phyloP scores from a whole-genome alignment of 1,140 invertebrate species.

The Drosophila fuyamai region DNA sequence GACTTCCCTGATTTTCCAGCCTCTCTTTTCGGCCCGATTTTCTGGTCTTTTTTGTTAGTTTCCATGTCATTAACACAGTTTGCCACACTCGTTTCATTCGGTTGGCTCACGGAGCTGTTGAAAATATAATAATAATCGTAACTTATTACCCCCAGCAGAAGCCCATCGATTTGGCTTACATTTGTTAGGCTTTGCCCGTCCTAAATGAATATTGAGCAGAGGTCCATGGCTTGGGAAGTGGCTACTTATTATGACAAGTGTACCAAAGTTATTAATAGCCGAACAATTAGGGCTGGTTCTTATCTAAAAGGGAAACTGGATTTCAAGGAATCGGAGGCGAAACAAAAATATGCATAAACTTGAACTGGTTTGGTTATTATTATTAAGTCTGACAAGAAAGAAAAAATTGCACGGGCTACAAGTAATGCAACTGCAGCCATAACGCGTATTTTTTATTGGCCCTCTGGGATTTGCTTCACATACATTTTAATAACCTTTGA shows the following conservation, averaged over 20 bases:
- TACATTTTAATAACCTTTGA: conserved; percentile 14
- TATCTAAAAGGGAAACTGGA: conserved; percentile 42
- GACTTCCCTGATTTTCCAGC: conserved; percentile 44
- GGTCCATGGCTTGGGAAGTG: conserved; percentile 17
- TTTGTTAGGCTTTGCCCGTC: conserved; percentile 58
- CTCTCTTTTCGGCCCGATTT: conserved; percentile 11
- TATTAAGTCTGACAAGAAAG: conserved; percentile 3
- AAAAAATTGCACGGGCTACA: conserved; percentile 10
- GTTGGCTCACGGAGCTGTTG: conserved; percentile 56
- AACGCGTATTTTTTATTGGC: conserved; percentile 2
- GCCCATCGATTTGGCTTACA: conserved; percentile 53
- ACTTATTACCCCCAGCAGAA: conserved; percentile 69
- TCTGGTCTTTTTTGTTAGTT: conserved; percentile 50
- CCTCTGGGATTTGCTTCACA: not conserved
- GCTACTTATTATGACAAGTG: conserved; percentile 47
- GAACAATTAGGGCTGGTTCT: conserved; percentile 40
- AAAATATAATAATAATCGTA: conserved; percentile 69
- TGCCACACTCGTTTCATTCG: conserved; percentile 44
- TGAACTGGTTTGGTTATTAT: conserved; percentile 28
- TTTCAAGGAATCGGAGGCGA: conserved; percentile 1
- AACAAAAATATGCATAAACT: conserved; percentile 16
- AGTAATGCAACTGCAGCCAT: conserved; percentile 14
- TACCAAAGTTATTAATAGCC: conserved; percentile 33
- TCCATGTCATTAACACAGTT: conserved; percentile 80
- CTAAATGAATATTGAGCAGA: conserved; percentile 19